Conservation (phyloP, 1,140 invertebrate species). For the Harpegnathos saltator region DNA sequence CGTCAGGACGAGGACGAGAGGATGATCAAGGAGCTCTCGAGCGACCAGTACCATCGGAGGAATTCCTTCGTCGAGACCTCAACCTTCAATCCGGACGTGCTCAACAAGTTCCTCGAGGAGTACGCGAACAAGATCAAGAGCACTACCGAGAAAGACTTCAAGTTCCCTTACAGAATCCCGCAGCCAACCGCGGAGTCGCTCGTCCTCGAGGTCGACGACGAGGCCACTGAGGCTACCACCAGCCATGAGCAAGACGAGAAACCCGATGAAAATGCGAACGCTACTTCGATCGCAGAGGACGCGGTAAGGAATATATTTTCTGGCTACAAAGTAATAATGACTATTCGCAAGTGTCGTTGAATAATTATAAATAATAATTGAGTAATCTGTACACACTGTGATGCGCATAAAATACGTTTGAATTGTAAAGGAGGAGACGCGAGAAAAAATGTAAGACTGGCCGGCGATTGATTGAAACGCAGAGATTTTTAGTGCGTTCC, state of each 20-base stretch:
- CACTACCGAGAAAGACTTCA: conserved; percentile 80
- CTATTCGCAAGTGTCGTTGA: too few relatives aligned
- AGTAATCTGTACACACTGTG: too few relatives aligned
- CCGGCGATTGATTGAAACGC: too few relatives aligned
- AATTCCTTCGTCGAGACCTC: conserved; percentile 80
- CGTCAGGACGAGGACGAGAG: conserved; percentile 47
- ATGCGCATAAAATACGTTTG: too few relatives aligned
- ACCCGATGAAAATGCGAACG: conserved; percentile 77
- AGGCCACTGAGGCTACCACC: conserved; percentile 77
- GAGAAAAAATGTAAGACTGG: too few relatives aligned
- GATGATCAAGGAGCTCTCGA: conserved; percentile 61
- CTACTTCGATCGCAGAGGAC: conserved; percentile 42
- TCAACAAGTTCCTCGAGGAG: conserved; percentile 87
- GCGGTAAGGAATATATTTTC: conserved; percentile 48
- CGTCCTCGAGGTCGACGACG: conserved; percentile 82
- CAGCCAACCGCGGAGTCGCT: conserved; percentile 84
- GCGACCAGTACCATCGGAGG: conserved; percentile 63
- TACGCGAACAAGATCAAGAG: conserved; percentile 87
- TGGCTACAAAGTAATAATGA: background rate
- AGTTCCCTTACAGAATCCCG: conserved; percentile 83
- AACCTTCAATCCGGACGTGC: conserved; percentile 85
- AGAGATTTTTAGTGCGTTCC: too few relatives aligned
- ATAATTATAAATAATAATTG: too few relatives aligned
- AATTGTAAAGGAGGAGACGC: too few relatives aligned
- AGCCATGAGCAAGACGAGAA: conserved; percentile 78